Percentiles rank a stretch among this genome's conserved stretches.
Conservation (phyloP, 1,140 invertebrate genomes). For the Ruditapes philippinarum region DNA sequence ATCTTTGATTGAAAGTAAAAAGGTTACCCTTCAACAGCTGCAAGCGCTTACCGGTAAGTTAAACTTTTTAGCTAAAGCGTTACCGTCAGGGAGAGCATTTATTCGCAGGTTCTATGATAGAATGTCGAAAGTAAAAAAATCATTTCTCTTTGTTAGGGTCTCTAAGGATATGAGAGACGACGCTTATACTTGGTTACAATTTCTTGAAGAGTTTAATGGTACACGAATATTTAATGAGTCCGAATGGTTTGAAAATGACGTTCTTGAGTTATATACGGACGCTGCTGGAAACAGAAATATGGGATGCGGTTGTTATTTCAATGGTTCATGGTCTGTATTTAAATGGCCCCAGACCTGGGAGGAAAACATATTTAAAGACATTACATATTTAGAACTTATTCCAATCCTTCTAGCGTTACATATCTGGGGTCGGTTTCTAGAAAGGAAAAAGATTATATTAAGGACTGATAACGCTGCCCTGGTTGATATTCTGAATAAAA, state of each 20-base stretch:
- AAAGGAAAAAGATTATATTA: not conserved
- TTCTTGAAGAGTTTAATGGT: not conserved
- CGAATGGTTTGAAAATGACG: not conserved
- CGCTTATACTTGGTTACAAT: too few species aligned
- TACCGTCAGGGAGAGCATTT: not conserved
- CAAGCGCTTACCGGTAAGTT: not conserved
- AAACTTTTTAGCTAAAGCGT: not conserved
- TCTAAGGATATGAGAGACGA: not conserved
- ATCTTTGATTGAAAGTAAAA: not conserved
- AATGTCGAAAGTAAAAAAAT: not conserved
- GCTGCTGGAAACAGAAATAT: not conserved
- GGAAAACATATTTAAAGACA: not conserved
- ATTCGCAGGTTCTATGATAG: not conserved
- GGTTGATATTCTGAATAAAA: not conserved
- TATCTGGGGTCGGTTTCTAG: not conserved
- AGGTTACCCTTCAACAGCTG: not conserved
- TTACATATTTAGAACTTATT: not conserved
- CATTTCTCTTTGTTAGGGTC: not conserved
- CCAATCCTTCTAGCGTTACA: not conserved
- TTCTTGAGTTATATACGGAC: not conserved
- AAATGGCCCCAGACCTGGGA: not conserved
- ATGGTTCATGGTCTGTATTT: not conserved
- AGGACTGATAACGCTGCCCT: not conserved
- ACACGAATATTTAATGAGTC: not conserved
- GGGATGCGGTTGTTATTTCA: not conserved